These are phyloP conservation scores for Agonum fuliginosum DNA, from an alignment of 2,888 invertebrate species.

Conservation along the genomic window DNA sequence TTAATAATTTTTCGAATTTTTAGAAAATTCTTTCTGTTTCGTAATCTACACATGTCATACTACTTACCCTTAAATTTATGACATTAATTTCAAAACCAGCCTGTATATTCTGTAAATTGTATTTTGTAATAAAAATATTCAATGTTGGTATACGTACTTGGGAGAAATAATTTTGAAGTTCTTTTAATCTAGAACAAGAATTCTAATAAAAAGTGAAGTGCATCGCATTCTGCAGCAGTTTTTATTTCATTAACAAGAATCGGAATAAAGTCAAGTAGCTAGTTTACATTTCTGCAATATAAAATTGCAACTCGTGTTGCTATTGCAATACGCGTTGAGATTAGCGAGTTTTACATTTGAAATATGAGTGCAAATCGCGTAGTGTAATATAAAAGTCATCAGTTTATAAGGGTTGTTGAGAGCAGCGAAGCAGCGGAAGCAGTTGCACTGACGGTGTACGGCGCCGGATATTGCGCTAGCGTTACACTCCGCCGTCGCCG, in stretches of 20 bases:
- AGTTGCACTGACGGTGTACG: slow-evolving; percentile 54
- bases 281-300: slow-evolving; percentile 17
- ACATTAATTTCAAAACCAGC: too few species aligned
- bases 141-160: too few species aligned
- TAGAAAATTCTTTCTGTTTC: too few species aligned
- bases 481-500: slow-evolving; percentile 42
- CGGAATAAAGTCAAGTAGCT: slow-evolving; percentile 17
- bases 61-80: too few species aligned
- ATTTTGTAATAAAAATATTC: too few species aligned
- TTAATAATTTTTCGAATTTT: too few species aligned
- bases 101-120: too few species aligned
- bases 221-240: not conserved
- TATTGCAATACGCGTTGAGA: slow-evolving; percentile 26
- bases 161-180: too few species aligned
- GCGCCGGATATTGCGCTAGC: slow-evolving; percentile 58
- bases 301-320: slow-evolving; percentile 9
- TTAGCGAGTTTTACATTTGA: slow-evolving; percentile 52
- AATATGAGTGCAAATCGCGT: slow-evolving; percentile 57
- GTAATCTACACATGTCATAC: too few species aligned
- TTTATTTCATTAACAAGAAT: slow-evolving; percentile 9
- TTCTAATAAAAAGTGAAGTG: not conserved
- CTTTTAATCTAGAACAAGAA: not conserved
- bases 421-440: slow-evolving; percentile 54
- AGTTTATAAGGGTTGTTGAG: slow-evolving; percentile 59
- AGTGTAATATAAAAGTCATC: slow-evolving; percentile 59